Evolutionary conservation across 2,888 invertebrate genomes (phyloP).

Genomic region (Prenolepis imparis): DNA sequence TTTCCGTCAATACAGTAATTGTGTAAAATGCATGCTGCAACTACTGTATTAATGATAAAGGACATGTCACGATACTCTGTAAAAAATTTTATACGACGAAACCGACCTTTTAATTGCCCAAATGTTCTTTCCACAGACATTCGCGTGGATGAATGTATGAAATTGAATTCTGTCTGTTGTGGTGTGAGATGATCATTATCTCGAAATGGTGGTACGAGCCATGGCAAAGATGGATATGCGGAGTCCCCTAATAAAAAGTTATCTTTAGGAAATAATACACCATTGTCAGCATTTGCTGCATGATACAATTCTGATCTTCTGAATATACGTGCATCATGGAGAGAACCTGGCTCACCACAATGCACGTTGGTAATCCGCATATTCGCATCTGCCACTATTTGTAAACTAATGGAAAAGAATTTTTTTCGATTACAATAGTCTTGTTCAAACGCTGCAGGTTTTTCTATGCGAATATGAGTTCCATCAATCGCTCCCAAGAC

Average conservation of each 20-base stretch:
- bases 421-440: conserved; percentile 8
- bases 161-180: conserved; percentile 19
- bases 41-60: conserved; percentile 47
- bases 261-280: neutral
- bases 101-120: conserved; percentile 25
- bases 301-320: conserved; percentile 57
- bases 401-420: conserved; percentile 1
- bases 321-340: conserved; percentile 12
- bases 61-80: conserved; percentile 55
- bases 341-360: conserved; percentile 16
- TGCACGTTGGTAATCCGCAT: neutral
- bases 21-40: conserved; percentile 29
- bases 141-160: conserved; percentile 47
- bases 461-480: neutral
- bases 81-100: conserved; percentile 61
- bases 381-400: conserved; percentile 28
- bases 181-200: conserved; percentile 26
- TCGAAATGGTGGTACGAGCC: conserved; percentile 17
- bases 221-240: conserved; percentile 42
- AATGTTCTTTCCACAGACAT: conserved; percentile 7
- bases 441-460: neutral
- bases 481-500: conserved; percentile 11
- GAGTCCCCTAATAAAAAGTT: conserved; percentile 13
- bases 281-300: neutral
- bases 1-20: neutral